These are phyloP conservation scores for Pogona vitticeps DNA, from an alignment of 2,113 vertebrate species.

Conservation along the genomic window DNA sequence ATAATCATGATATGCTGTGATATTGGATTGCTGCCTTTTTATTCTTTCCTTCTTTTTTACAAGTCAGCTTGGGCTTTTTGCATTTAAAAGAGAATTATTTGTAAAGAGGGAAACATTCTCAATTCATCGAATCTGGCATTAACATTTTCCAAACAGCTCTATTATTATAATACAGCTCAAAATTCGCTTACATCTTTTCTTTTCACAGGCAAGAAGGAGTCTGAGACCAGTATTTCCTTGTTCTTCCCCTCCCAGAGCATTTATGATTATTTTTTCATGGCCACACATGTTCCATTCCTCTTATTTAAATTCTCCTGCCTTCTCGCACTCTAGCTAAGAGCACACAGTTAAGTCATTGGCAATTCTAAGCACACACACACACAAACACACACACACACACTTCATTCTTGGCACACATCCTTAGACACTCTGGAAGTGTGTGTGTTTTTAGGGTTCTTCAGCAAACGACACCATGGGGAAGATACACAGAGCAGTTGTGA, in stretches of 20 bases:
- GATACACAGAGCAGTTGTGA: not conserved
- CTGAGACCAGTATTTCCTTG: conserved; percentile 3
- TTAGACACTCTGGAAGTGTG: not conserved
- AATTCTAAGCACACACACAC: conserved; percentile 37
- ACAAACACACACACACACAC: conserved; percentile 3
- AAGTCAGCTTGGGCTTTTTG: conserved; percentile 53
- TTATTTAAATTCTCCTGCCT: conserved; percentile 53
- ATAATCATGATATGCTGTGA: conserved; percentile 10
- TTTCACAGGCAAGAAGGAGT: not conserved
- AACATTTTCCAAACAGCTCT: conserved; percentile 33
- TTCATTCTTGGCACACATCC: conserved; percentile 26
- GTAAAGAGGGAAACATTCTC: conserved; percentile 18
- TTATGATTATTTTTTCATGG: conserved; percentile 27
- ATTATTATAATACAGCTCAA: not conserved
- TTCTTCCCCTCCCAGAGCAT: conserved; percentile 21
- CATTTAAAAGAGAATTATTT: conserved; percentile 43
- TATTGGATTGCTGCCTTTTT: conserved; percentile 22
- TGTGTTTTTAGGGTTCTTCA: conserved; percentile 35
- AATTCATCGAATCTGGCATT: not conserved
- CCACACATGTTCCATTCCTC: conserved; percentile 11
- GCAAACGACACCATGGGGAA: conserved; percentile 4
- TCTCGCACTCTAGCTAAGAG: conserved; percentile 25
- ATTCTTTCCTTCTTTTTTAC: not conserved
- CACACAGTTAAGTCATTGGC: conserved; percentile 30
- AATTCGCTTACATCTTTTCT: conserved; percentile 9